These are phyloP conservation scores for Helleia helle DNA, from an alignment of 2,888 invertebrate species.

Conservation along the genomic window DNA sequence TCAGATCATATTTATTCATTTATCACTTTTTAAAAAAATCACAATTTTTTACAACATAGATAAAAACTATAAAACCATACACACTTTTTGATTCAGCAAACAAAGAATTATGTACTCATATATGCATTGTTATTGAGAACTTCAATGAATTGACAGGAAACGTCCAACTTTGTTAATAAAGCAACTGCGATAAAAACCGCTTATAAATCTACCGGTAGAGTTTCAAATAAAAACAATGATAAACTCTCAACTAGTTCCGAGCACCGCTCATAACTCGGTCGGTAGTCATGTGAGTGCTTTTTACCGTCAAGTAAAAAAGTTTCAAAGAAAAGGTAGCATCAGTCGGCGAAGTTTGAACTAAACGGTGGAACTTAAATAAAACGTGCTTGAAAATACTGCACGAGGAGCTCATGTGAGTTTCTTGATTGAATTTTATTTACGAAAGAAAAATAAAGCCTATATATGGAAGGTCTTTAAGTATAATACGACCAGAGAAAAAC, in stretches of 20 bases:
- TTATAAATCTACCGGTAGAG: background rate
- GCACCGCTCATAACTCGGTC: background rate
- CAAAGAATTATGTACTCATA: too few relatives aligned
- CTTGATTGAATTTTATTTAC: background rate
- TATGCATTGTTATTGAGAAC: too few relatives aligned
- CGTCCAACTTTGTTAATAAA: constrained; percentile 6
- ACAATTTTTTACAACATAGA: too few relatives aligned
- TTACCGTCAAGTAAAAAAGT: background rate
- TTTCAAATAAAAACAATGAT: constrained; percentile 1
- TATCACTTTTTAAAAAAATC: too few relatives aligned
- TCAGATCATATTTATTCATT: too few relatives aligned
- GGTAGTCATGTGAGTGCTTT: background rate
- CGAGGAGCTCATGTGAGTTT: background rate
- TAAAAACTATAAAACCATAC: too few relatives aligned
- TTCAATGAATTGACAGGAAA: too few relatives aligned
- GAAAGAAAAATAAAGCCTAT: too few relatives aligned
- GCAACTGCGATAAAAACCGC: background rate
- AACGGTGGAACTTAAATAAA: constrained; percentile 3
- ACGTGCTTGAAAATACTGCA: constrained; percentile 2
- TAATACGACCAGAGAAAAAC: too few relatives aligned
- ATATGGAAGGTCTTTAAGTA: too few relatives aligned
- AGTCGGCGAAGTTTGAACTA: background rate
- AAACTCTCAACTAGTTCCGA: background rate
- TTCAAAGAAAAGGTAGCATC: background rate
- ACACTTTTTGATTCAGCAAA: too few relatives aligned